phyloP scores from a whole-genome alignment of 2,797 vertebrate genomes.

The Characodon lateralis region DNA sequence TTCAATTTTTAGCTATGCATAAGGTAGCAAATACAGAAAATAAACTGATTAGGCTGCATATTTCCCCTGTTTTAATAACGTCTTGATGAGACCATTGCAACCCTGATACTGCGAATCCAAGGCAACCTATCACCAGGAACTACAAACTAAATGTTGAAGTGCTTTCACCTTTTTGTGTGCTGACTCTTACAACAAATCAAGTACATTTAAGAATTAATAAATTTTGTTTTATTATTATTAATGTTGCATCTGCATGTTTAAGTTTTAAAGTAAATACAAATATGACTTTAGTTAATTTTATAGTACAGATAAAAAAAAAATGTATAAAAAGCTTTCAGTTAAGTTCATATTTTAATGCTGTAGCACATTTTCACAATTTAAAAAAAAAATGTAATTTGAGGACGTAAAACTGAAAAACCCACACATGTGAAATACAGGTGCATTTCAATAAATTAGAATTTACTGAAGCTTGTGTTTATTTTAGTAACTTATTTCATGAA shows the following conservation, averaged over 20 bases:
- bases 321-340: not conserved
- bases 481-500: no score
- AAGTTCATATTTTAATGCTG: not conserved
- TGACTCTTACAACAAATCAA: no score
- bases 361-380: not conserved
- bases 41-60: conserved; percentile 1
- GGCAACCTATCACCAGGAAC: conserved; percentile 39
- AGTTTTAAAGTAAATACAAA: not conserved
- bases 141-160: conserved; percentile 41
- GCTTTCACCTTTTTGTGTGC: conserved; percentile 12
- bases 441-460: no score
- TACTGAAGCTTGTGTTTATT: no score
- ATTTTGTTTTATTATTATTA: not conserved
- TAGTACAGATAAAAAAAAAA: not conserved
- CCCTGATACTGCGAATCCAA: conserved; percentile 58
- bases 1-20: conserved; percentile 6
- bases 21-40: not conserved
- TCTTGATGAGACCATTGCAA: conserved; percentile 21
- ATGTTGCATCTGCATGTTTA: not conserved
- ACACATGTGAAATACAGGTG: no score
- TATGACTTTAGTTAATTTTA: not conserved
- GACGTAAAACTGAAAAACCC: not conserved
- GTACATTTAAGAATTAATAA: no score
- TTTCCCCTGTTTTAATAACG: conserved; percentile 9
- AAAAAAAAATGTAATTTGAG: not conserved